Percentiles rank a stretch among this genome's conserved stretches.
Conservation (phyloP, 1,140 invertebrate genomes). For the Chironomus tepperi region DNA sequence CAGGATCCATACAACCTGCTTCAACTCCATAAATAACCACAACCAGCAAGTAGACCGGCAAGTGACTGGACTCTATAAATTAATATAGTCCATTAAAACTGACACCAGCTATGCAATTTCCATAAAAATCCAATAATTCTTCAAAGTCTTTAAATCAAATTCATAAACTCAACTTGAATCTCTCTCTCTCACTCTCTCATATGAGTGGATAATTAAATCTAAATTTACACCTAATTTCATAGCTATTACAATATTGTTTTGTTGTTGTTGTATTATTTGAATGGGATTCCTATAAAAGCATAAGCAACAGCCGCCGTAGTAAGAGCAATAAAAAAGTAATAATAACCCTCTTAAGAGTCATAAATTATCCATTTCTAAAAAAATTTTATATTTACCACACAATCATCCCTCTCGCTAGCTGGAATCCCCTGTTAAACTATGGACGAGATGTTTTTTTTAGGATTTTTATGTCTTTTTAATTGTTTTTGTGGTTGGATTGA, state of each 20-base stretch:
- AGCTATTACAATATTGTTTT: too few species aligned
- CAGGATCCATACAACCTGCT: too few species aligned
- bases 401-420: background rate
- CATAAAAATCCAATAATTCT: too few species aligned
- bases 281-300: background rate
- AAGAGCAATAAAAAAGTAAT: background rate
- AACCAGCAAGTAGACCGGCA: too few species aligned
- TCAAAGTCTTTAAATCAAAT: background rate
- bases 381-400: too few species aligned
- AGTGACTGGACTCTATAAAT: too few species aligned
- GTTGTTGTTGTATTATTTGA: too few species aligned
- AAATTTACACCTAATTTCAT: background rate
- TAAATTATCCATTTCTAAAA: background rate
- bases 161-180: too few species aligned
- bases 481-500: background rate
- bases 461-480: background rate
- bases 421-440: background rate
- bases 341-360: slow-evolving; percentile 12
- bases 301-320: background rate
- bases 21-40: too few species aligned
- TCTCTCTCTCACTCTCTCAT: too few species aligned
- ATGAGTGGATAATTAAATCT: background rate
- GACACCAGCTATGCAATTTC: too few species aligned
- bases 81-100: too few species aligned
- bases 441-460: background rate